A percentile compares a stretch with the other conserved stretches of the same genome.
Conservation (phyloP, 2,113 vertebrate species). For the Lasiurus borealis region DNA sequence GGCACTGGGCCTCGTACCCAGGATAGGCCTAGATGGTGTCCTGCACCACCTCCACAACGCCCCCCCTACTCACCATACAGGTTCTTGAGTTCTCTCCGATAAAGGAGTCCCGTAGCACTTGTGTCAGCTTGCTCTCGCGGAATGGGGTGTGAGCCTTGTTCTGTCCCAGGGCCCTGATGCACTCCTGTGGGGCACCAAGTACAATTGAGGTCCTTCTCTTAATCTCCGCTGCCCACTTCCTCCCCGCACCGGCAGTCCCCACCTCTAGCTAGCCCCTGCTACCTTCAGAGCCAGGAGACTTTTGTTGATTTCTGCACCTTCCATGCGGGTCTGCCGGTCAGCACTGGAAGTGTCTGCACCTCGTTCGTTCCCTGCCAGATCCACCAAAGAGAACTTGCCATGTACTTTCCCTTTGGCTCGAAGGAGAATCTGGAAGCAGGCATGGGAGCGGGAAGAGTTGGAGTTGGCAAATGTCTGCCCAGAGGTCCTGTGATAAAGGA, state of each 20-base stretch:
- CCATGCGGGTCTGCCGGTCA: constrained; percentile 94
- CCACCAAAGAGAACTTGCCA: constrained; percentile 97
- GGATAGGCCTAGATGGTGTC: neutral
- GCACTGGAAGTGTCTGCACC: constrained; percentile 94
- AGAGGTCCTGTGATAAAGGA: constrained; percentile 91
- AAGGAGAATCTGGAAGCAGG: constrained; percentile 96
- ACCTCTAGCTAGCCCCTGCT: neutral
- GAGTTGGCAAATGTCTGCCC: constrained; percentile 97
- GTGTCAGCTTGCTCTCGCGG: constrained; percentile 97
- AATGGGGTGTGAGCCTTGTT: constrained; percentile 98
- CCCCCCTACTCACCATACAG: constrained; percentile 94
- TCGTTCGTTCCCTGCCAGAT: constrained; percentile 98
- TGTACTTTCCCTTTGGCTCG: constrained; percentile 89
- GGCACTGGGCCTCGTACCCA: neutral
- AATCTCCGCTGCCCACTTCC: neutral
- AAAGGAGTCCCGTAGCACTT: constrained; percentile 97
- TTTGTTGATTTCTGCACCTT: constrained; percentile 97
- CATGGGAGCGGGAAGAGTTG: constrained; percentile 97
- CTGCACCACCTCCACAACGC: neutral
- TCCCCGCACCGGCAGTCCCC: neutral
- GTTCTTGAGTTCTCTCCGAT: constrained; percentile 97
- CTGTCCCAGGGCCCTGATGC: constrained; percentile 97
- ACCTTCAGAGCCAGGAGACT: constrained; percentile 98
- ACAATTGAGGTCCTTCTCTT: neutral
- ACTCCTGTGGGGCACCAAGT: constrained; percentile 89